Percentiles rank a stretch among this genome's conserved stretches.
These are phyloP conservation scores for Barnardius zonarius DNA, from an alignment of 2,113 vertebrate genomes.

Conservation along the genomic window DNA sequence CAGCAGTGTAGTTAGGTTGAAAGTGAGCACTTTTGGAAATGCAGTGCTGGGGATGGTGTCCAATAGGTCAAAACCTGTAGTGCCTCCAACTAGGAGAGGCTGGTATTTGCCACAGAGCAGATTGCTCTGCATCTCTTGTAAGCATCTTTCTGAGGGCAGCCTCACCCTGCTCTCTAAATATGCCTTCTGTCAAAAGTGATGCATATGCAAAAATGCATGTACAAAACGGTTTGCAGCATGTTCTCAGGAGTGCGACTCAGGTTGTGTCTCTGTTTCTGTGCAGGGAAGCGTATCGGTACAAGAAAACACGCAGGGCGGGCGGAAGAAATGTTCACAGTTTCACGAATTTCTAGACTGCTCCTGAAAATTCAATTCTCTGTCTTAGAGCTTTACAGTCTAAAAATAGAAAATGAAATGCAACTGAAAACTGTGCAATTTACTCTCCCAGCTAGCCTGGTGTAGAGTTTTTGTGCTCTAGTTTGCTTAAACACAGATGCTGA, in stretches of 20 bases:
- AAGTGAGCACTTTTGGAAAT: not conserved
- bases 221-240: not conserved
- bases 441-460: not conserved
- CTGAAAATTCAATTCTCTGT: not conserved
- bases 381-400: not conserved
- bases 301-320: not conserved
- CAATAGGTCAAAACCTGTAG: not conserved
- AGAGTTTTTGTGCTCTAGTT: not conserved
- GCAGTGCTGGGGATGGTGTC: not conserved
- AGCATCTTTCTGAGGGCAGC: not conserved
- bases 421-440: constrained; percentile 35
- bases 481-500: constrained; percentile 6
- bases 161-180: not conserved
- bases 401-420: constrained; percentile 31
- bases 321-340: not conserved
- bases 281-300: not conserved
- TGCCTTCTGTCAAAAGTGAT: not conserved
- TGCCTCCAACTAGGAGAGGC: not conserved
- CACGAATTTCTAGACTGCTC: not conserved
- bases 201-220: not conserved
- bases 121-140: not conserved
- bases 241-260: not conserved
- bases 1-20: not conserved
- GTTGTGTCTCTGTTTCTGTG: not conserved
- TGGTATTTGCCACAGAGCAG: not conserved